Evolutionary conservation across 1,140 invertebrate species (phyloP), one percentile per base, ranked within the genome.

Genomic region (Laodelphax striatellus): DNA sequence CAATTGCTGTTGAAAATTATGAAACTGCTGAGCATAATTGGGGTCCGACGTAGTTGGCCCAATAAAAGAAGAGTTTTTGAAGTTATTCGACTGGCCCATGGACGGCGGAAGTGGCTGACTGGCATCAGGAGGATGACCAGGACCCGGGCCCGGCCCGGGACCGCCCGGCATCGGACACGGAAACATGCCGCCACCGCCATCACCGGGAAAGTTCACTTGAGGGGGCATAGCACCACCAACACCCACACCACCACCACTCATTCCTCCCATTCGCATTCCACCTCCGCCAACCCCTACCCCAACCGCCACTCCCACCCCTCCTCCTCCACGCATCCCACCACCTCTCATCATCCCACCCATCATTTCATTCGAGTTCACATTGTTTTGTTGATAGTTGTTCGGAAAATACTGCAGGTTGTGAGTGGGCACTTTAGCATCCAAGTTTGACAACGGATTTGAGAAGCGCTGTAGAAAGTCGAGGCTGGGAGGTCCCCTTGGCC

Each of bases 1-100:
- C 58, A 94, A 75, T 72, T 94, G 91, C 71, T 94, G 92, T 70
- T 95, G 92, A 77, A 95, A 94, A 75, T 94, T 92, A 73, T 94
- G 91, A 77, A 92, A 94, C 79, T 94, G 91, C 71, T 92, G 90
- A 67, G 90, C 91, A 76, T 94, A 94, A 71, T 90, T 92, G 13
- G 92, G 88, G 77, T 94, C 91, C 52, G 85, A 82, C 57, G 90
- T 90, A 14, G 84, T 88, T 2, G 88, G 88, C 13, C 88, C 86
- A 50, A 90, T 84, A 69, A 91, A 92, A 5, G 86, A 77, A 43
- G 86, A 85, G 64, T 83, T 86, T 70, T 90, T 90, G 72, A 88
- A 89, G 63, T 82, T 85, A 64, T 80, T 82, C 41, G 76, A 75
- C 43, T 86, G 84, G 17, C 84, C 86, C 84, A 90, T 88, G 17